phyloP scores from a whole-genome alignment of 2,113 vertebrate genomes.

The Salvelinus namaycush region DNA sequence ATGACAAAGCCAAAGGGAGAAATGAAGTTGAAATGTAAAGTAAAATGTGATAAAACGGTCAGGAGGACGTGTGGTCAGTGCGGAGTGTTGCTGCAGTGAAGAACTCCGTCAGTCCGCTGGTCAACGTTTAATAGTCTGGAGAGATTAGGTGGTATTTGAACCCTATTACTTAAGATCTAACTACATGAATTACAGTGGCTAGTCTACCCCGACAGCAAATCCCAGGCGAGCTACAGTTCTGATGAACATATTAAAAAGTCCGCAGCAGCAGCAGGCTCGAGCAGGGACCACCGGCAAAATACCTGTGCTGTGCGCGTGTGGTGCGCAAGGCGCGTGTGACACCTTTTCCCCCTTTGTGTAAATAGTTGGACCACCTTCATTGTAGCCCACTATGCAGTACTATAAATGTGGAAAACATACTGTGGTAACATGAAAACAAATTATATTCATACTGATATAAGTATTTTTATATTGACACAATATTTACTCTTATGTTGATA shows the following conservation, averaged over 20 bases:
- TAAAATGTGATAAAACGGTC: background rate
- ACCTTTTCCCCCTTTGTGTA: conserved; percentile 63
- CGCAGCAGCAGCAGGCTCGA: conserved; percentile 60
- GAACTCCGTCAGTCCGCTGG: conserved; percentile 70
- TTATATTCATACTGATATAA: too few species aligned
- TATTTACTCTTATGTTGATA: too few species aligned
- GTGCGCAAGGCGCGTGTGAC: conserved; percentile 34
- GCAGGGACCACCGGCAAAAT: conserved; percentile 42
- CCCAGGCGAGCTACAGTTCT: conserved; percentile 85
- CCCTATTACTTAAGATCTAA: conserved; percentile 60
- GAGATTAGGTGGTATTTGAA: conserved; percentile 76
- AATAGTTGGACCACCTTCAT: conserved; percentile 10
- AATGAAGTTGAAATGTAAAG: background rate
- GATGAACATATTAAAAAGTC: conserved; percentile 66
- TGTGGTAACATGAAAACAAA: too few species aligned
- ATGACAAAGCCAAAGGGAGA: background rate
- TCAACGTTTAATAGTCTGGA: conserved; percentile 69
- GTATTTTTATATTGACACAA: too few species aligned
- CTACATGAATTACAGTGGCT: conserved; percentile 62
- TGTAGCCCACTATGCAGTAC: too few species aligned
- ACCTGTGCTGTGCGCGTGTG: conserved; percentile 47
- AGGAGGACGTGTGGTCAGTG: conserved; percentile 18
- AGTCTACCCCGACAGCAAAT: conserved; percentile 78
- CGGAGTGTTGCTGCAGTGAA: conserved; percentile 26
- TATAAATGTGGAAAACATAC: too few species aligned